Conservation (phyloP, 2,888 invertebrate genomes). For the Prosapia bicincta region DNA sequence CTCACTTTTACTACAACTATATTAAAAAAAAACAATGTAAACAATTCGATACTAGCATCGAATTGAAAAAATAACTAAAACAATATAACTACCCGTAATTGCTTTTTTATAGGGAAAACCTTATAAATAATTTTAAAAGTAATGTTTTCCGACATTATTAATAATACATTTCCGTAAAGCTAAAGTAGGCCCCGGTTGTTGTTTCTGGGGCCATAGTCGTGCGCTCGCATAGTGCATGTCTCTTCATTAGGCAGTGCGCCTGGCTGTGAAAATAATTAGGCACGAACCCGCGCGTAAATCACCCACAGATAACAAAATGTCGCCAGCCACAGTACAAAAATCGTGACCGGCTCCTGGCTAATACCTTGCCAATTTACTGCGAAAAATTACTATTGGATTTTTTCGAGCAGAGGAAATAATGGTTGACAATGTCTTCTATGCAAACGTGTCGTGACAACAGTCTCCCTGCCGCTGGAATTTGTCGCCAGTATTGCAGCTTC, state of each 20-base stretch:
- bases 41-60: too few relatives aligned
- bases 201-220: not conserved
- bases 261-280: conserved; percentile 28
- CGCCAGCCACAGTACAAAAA: conserved; percentile 22
- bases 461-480: not conserved
- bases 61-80: too few relatives aligned
- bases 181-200: not conserved
- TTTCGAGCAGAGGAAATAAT: conserved; percentile 5
- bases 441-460: not conserved
- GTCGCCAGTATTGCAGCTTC: not conserved
- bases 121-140: too few relatives aligned
- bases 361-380: conserved; percentile 14
- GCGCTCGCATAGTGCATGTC: not conserved
- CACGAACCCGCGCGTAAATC: conserved; percentile 25
- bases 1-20: too few relatives aligned
- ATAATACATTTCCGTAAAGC: not conserved
- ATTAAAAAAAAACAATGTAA: too few relatives aligned
- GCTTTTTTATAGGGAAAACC: too few relatives aligned
- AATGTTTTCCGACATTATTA: not conserved
- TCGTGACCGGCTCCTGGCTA: conserved; percentile 18
- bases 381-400: conserved; percentile 18
- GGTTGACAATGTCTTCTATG: not conserved
- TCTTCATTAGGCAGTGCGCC: conserved; percentile 23
- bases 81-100: too few relatives aligned
- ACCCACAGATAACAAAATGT: conserved; percentile 23